Percentiles rank a stretch among this genome's conserved stretches.
Conservation (phyloP, 1,140 invertebrate genomes). For the Drosophila insularis region DNA sequence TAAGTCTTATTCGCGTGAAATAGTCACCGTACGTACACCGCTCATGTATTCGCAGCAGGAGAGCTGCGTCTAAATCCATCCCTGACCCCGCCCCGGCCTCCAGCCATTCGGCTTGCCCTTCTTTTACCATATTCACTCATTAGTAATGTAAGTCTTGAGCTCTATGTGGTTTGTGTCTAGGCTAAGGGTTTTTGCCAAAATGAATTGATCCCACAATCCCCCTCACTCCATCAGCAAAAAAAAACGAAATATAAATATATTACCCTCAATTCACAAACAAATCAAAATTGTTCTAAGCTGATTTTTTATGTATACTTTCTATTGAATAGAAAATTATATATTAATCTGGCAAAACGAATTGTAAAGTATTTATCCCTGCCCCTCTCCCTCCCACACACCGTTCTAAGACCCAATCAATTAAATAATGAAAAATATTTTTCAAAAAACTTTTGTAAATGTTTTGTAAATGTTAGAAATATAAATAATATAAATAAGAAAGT, state of each 20-base stretch:
- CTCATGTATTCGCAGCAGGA: slow-evolving; percentile 91
- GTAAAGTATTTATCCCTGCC: slow-evolving; percentile 1
- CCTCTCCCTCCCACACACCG: neutral
- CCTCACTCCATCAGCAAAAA: neutral
- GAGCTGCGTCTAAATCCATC: slow-evolving; percentile 89
- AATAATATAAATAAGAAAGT: slow-evolving; percentile 20
- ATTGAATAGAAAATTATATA: too few species aligned
- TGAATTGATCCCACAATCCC: slow-evolving; percentile 47
- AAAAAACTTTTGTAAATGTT: slow-evolving; percentile 19
- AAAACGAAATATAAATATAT: neutral
- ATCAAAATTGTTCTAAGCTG: too few species aligned
- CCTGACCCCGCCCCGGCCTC: neutral
- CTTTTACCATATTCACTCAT: neutral
- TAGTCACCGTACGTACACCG: slow-evolving; percentile 91
- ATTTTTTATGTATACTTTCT: too few species aligned
- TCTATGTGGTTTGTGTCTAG: slow-evolving; percentile 75
- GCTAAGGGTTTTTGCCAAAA: slow-evolving; percentile 71
- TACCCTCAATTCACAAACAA: too few species aligned
- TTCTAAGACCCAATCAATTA: neutral
- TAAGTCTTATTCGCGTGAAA: slow-evolving; percentile 86
- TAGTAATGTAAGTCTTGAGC: slow-evolving; percentile 54
- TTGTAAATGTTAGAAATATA: slow-evolving; percentile 66
- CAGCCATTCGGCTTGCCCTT: neutral
- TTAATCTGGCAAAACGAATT: too few species aligned
- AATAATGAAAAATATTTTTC: slow-evolving; percentile 7